These are phyloP conservation scores for Xenopus borealis DNA, from an alignment of 2,113 vertebrate species.

Conservation along the genomic window DNA sequence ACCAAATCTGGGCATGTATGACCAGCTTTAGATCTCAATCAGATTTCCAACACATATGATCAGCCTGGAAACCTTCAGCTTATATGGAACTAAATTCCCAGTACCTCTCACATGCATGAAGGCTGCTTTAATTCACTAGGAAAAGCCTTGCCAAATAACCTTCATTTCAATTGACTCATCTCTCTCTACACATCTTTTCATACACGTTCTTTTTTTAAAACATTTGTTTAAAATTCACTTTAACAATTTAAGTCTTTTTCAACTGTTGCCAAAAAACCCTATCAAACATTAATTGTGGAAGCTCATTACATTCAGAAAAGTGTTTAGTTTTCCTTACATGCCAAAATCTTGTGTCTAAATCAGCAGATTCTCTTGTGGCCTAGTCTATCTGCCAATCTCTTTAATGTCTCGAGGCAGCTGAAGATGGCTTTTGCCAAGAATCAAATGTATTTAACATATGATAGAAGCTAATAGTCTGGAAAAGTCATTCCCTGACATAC, in stretches of 20 bases:
- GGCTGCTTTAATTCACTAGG: background rate
- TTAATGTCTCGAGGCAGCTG: background rate
- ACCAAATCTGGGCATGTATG: too few relatives aligned
- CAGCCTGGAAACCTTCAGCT: too few relatives aligned
- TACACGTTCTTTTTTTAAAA: background rate
- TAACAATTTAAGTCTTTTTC: background rate
- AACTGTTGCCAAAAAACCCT: background rate
- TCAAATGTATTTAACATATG: background rate
- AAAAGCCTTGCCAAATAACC: background rate
- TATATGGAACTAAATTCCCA: too few relatives aligned
- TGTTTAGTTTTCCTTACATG: background rate
- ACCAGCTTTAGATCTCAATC: too few relatives aligned
- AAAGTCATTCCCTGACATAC: background rate
- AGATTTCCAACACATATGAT: too few relatives aligned
- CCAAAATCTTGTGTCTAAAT: background rate
- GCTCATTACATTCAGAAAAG: background rate
- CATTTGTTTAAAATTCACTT: background rate
- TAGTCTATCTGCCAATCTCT: background rate
- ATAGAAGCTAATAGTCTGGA: background rate
- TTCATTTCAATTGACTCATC: background rate
- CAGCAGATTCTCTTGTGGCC: background rate
- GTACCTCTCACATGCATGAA: too few relatives aligned
- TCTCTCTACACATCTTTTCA: too few relatives aligned
- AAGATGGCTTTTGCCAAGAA: background rate
- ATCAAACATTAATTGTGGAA: background rate